Evolutionary conservation across 2,797 vertebrate genomes (phyloP).

Genomic region (Spinus olivaceus): DNA sequence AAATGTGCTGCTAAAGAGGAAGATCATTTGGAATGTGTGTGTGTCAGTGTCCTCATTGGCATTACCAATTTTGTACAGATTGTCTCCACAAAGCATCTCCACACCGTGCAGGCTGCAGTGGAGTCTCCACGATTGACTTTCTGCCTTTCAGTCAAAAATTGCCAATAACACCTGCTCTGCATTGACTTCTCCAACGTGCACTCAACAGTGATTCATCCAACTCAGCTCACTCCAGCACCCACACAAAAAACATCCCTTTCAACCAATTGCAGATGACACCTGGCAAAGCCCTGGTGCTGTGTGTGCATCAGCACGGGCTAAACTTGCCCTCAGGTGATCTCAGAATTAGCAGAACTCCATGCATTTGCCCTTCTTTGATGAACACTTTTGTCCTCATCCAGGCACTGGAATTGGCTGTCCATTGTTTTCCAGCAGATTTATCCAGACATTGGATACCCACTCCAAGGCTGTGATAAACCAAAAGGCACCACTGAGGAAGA

Average conservation of each 20-base stretch:
- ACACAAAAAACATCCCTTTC: background rate
- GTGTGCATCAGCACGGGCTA: background rate
- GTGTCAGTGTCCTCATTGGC: background rate
- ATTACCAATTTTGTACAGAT: background rate
- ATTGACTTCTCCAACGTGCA: background rate
- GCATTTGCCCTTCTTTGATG: background rate
- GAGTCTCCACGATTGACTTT: background rate
- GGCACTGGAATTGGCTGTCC: background rate
- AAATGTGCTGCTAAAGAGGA: background rate
- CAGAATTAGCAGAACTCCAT: background rate
- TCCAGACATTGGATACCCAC: background rate
- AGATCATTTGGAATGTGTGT: background rate
- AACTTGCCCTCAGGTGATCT: background rate
- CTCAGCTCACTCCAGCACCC: background rate
- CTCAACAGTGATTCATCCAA: background rate
- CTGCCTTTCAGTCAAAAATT: background rate
- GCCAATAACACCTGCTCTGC: background rate
- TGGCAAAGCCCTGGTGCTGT: background rate
- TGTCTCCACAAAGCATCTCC: background rate
- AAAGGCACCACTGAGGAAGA: background rate
- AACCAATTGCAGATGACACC: background rate
- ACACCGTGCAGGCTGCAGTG: rapidly evolving
- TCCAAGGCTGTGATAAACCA: background rate
- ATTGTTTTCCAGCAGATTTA: background rate
- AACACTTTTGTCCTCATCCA: background rate